These are phyloP conservation scores for Apamea sordens DNA, from an alignment of 2,888 invertebrate genomes.

Conservation along the genomic window DNA sequence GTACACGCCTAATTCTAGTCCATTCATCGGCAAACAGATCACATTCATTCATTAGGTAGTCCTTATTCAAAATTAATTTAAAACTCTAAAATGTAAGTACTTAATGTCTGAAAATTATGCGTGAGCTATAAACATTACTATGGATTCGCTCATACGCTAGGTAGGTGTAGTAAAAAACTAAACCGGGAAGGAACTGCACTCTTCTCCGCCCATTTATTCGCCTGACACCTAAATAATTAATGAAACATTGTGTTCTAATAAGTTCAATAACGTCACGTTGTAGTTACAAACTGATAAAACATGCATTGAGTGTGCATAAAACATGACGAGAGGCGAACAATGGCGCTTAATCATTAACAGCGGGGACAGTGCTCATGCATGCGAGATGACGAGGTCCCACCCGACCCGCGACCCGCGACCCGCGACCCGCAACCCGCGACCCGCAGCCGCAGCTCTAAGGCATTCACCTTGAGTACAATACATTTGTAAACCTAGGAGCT, in stretches of 20 bases:
- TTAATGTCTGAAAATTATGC: neutral
- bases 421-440: too few species aligned
- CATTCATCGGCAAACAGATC: too few species aligned
- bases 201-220: neutral
- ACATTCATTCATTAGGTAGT: neutral
- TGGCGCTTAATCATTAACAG: neutral
- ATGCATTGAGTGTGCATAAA: conserved; percentile 4
- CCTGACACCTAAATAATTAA: neutral
- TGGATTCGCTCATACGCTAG: neutral
- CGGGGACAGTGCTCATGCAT: conserved; percentile 26
- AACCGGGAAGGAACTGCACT: neutral
- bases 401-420: neutral
- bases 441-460: neutral
- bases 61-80: neutral
- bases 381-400: neutral
- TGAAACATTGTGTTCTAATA: neutral
- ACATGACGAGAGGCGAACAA: neutral
- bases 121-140: too few species aligned
- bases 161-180: conserved; percentile 3
- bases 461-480: neutral
- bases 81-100: neutral
- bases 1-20: too few species aligned
- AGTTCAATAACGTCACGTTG: neutral
- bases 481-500: neutral
- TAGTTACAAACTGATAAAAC: conserved; percentile 9